These are phyloP conservation scores for Drosophila persimilis DNA, from an alignment of 1,140 invertebrate species.

Conservation along the genomic window DNA sequence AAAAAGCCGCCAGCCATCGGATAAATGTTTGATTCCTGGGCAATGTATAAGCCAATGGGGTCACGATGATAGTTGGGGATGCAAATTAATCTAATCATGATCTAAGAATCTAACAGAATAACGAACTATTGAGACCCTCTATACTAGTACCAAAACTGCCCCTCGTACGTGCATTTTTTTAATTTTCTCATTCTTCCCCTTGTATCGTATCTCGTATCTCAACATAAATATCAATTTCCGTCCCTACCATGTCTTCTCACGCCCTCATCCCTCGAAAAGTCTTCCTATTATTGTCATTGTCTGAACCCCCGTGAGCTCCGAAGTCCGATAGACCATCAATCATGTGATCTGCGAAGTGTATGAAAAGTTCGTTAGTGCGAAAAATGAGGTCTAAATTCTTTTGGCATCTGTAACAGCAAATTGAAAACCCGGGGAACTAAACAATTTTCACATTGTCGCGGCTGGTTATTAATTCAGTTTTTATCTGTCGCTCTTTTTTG, in stretches of 20 bases:
- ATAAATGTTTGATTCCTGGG: neutral
- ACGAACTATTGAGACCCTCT: too few relatives aligned
- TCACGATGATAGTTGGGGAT: neutral
- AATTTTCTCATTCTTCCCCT: constrained; percentile 1
- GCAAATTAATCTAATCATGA: constrained; percentile 16
- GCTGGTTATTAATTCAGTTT: constrained; percentile 69
- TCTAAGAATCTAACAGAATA: too few relatives aligned
- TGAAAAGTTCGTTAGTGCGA: constrained; percentile 52
- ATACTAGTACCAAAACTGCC: too few relatives aligned
- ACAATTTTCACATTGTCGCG: constrained; percentile 70
- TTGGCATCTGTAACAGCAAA: constrained; percentile 10
- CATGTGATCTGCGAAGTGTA: constrained; percentile 30
- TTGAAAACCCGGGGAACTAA: constrained; percentile 11
- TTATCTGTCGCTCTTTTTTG: constrained; percentile 16
- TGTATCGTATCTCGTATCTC: constrained; percentile 18
- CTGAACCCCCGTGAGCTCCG: constrained; percentile 14
- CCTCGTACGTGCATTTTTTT: too few relatives aligned
- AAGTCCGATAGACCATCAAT: constrained; percentile 30
- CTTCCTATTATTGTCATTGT: constrained; percentile 38
- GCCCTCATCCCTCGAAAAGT: constrained; percentile 39
- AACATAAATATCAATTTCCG: constrained; percentile 26
- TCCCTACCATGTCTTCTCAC: constrained; percentile 26
- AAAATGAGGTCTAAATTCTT: constrained; percentile 39
- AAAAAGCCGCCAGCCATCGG: constrained; percentile 35
- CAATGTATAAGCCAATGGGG: too few relatives aligned